Evolutionary conservation across 1,140 invertebrate genomes (phyloP).

Genomic region (Eubasilissa regina): DNA sequence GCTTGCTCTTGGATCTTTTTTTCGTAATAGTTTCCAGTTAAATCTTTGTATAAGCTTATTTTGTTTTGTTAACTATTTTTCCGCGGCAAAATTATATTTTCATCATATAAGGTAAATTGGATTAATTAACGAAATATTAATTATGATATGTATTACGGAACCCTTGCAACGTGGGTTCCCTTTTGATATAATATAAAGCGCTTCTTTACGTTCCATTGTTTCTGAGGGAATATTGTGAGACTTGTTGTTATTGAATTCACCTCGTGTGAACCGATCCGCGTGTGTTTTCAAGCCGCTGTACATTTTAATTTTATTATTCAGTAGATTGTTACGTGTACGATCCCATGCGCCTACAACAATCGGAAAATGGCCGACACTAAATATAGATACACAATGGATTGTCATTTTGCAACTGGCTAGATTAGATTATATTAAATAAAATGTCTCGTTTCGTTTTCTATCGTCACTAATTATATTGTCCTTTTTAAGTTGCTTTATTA

Average conservation of each 20-base stretch:
- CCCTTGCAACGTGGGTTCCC: neutral
- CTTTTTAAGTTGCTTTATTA: no score
- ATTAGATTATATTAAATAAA: no score
- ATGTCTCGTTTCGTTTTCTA: no score
- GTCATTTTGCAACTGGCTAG: no score
- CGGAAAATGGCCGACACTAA: slow-evolving; percentile 9
- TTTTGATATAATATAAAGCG: neutral
- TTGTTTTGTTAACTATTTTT: no score
- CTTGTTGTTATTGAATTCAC: slow-evolving; percentile 53
- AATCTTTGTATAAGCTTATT: no score
- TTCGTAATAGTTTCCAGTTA: no score
- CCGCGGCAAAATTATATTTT: no score
- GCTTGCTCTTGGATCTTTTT: no score
- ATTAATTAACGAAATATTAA: no score
- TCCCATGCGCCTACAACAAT: slow-evolving; percentile 24
- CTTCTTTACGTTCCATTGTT: slow-evolving; percentile 30
- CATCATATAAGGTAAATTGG: no score
- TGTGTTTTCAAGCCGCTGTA: slow-evolving; percentile 46
- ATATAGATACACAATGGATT: neutral
- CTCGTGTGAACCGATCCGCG: slow-evolving; percentile 55
- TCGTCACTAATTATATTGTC: no score
- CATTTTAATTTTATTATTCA: slow-evolving; percentile 55
- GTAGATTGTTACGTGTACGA: slow-evolving; percentile 44
- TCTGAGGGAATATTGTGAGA: slow-evolving; percentile 31
- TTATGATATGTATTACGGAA: neutral